Base-by-base conservation (phyloP, 1,140 invertebrate species). In the Carposina sasakii region DNA sequence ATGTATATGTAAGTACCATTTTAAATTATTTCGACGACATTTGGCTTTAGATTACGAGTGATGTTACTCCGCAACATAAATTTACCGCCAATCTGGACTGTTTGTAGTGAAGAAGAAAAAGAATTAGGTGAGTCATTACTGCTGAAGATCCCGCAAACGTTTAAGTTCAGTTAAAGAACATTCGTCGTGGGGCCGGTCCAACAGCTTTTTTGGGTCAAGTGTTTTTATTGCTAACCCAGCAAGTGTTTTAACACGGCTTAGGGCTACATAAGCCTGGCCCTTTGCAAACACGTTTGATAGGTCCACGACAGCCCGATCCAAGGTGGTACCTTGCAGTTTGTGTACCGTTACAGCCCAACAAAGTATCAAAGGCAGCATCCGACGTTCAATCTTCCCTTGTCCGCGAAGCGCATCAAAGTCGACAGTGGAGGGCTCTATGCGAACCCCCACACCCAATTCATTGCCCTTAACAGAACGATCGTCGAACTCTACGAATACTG, bases 311-410 rank as follows among this genome's bases (percentile, higher is more conserved):
- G 34, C 34, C 19, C 19, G 15, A 16, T 37, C 34, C 2, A 37
- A 8, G 13, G 34, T 37, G 34, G 34, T 37, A 16, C 34, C 34
- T 37, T 37, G 34, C 5, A 37, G 19, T 37, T 37, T 37, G n/a
- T 37, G 34, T 6, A 37, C 34, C 2, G 34, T 37, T 37, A 37
- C 34, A 19, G 34, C 34, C 34, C 34, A 37, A 20, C 34, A 5
- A 5, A 37, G n/a, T 3, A 16, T 37, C 5, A 37, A n/a, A n/a
- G 34, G 34, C 19, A 37, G n/a, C 34, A 37, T 37, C 19, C 34
- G 3, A n/a, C 34, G 34, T 20, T 37, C 34, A 20, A 37, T 20
- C 5, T 37, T 20, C 5, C 34, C 34, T 19, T 37, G 19, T 20
- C 17, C 34, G 2, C 19, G 3, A 3, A 19, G 34, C n/a, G 15